Conservation (phyloP, 2,797 vertebrate species). For the Sebastes trivittatus region DNA sequence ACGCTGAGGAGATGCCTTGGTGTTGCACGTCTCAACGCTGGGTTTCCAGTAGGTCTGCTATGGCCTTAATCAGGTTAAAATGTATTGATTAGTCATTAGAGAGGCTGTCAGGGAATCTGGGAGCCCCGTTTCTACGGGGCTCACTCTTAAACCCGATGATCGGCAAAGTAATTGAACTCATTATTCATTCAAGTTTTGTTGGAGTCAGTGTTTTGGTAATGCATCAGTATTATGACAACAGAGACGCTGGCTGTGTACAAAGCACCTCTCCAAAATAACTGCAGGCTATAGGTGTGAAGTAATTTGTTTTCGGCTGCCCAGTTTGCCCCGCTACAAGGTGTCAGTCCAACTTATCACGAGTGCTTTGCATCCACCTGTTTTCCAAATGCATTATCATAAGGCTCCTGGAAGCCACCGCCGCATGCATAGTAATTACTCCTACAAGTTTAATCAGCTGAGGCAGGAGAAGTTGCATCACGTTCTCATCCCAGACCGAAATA, state of each 20-base stretch:
- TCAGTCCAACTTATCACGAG: constrained; percentile 64
- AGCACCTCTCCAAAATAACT: constrained; percentile 71
- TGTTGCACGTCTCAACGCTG: neutral
- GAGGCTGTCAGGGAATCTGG: constrained; percentile 34
- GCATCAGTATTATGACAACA: constrained; percentile 78
- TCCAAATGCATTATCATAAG: constrained; percentile 60
- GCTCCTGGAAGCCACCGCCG: constrained; percentile 41
- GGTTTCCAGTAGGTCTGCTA: constrained; percentile 1
- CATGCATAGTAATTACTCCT: constrained; percentile 56
- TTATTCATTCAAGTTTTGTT: constrained; percentile 47
- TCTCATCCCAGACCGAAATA: constrained; percentile 9
- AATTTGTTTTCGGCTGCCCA: constrained; percentile 63
- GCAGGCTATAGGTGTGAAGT: constrained; percentile 67
- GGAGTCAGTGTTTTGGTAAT: constrained; percentile 66
- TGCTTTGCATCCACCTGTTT: constrained; percentile 68
- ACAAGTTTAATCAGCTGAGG: constrained; percentile 56
- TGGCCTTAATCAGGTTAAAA: constrained; percentile 54
- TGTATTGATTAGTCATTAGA: constrained; percentile 58
- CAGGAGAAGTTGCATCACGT: constrained; percentile 22
- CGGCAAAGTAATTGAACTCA: constrained; percentile 41
- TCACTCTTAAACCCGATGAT: constrained; percentile 22
- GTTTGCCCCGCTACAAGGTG: constrained; percentile 47
- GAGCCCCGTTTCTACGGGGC: neutral
- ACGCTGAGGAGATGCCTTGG: neutral
- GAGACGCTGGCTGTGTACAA: constrained; percentile 69